A percentile compares a stretch with the other conserved stretches of the same genome.
Evolutionary conservation across 2,888 invertebrate species (phyloP).

Genomic region (Ichneumon xanthorius): DNA sequence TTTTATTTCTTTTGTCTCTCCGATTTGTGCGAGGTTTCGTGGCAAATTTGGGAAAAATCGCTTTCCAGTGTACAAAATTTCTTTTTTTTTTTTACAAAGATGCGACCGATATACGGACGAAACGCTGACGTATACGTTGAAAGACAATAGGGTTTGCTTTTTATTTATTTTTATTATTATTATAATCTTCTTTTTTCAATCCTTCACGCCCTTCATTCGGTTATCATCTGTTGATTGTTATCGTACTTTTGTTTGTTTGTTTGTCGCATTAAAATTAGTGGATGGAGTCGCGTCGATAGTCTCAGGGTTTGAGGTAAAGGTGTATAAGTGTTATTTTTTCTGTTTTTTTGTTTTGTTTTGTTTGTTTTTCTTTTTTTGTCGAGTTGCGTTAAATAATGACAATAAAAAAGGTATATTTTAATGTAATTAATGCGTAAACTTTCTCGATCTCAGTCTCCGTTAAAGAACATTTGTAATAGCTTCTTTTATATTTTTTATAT

Average conservation of each 20-base stretch:
- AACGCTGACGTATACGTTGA: conserved; percentile 46
- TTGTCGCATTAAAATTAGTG: conserved; percentile 73
- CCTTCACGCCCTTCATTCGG: conserved; percentile 1
- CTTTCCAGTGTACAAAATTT: conserved; percentile 54
- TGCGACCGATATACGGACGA: background rate
- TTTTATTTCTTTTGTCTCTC: background rate
- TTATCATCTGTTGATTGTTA: conserved; percentile 21
- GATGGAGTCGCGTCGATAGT: conserved; percentile 81
- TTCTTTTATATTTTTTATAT: conserved; percentile 4
- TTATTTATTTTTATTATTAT: conserved; percentile 9
- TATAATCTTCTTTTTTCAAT: conserved; percentile 13
- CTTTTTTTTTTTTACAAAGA: conserved; percentile 43
- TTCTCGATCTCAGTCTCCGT: conserved; percentile 78
- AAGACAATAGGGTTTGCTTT: conserved; percentile 59
- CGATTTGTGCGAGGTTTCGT: conserved; percentile 1
- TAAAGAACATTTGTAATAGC: conserved; percentile 58
- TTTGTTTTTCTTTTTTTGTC: conserved; percentile 26
- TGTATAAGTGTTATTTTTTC: conserved; percentile 49
- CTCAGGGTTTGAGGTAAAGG: conserved; percentile 66
- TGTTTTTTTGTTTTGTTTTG: background rate
- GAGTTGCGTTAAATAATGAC: conserved; percentile 39
- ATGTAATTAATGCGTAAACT: conserved; percentile 72
- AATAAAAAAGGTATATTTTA: conserved; percentile 56
- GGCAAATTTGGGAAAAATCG: background rate
- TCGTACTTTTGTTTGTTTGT: background rate